Conservation (phyloP, 2,888 invertebrate genomes). For the Calameuta filiformis region DNA sequence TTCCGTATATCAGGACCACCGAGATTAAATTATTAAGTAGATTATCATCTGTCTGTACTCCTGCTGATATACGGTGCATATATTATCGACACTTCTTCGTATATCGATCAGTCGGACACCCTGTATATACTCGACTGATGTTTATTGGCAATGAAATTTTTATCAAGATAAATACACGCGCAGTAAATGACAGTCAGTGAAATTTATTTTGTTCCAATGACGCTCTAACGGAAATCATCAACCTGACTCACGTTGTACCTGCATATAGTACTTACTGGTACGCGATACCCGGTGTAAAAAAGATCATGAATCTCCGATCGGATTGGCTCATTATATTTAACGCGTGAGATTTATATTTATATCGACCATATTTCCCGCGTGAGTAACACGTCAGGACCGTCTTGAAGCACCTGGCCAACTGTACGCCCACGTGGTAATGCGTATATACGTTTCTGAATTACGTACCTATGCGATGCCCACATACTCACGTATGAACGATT, state of each 20-base stretch:
- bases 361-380: constrained; percentile 19
- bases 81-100: not conserved
- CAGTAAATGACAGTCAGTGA: not conserved
- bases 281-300: not conserved
- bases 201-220: not conserved
- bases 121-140: not conserved
- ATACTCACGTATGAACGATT: not conserved
- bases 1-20: not conserved
- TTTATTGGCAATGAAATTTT: not conserved
- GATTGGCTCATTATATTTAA: constrained; percentile 27
- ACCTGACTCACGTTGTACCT: not conserved
- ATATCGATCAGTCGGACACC: not conserved
- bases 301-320: not conserved
- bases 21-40: not conserved
- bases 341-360: constrained; percentile 29
- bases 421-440: not conserved
- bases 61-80: not conserved
- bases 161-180: not conserved
- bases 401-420: not conserved
- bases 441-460: not conserved
- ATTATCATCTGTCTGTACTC: not conserved
- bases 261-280: not conserved
- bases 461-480: not conserved
- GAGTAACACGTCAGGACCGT: not conserved
- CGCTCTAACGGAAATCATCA: not conserved